A percentile compares a stretch with the other conserved stretches of the same genome.
Conservation (phyloP, 2,888 invertebrate species). For the Microplitis deprimator region DNA sequence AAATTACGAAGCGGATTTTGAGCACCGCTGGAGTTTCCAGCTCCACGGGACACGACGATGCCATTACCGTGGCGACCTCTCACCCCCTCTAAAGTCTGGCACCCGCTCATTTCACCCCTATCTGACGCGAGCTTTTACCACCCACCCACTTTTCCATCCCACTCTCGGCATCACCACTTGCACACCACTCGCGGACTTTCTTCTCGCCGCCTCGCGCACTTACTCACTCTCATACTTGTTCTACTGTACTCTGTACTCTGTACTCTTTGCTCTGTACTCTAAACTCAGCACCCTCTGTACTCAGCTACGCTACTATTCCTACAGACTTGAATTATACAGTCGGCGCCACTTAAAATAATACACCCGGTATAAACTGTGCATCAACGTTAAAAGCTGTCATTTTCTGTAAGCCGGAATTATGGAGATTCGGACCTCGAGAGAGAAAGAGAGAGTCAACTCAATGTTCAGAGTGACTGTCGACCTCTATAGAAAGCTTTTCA, state of each 20-base stretch:
- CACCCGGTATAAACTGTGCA: conserved; percentile 69
- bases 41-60: conserved; percentile 65
- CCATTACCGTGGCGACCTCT: conserved; percentile 63
- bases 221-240: conserved; percentile 32
- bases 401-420: conserved; percentile 70
- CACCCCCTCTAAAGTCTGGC: conserved; percentile 42
- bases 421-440: conserved; percentile 61
- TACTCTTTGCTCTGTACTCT: conserved; percentile 45
- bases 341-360: conserved; percentile 69
- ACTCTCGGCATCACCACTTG: conserved; percentile 13
- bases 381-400: conserved; percentile 71
- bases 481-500: no score
- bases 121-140: conserved; percentile 28
- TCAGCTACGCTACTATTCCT: not conserved
- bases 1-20: conserved; percentile 54
- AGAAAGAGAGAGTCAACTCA: conserved; percentile 26
- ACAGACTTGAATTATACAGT: conserved; percentile 66
- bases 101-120: conserved; percentile 46
- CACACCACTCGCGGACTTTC: conserved; percentile 31
- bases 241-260: conserved; percentile 36
- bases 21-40: conserved; percentile 65
- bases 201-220: conserved; percentile 34
- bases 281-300: conserved; percentile 33
- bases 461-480: no score
- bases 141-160: conserved; percentile 38